phyloP scores from a whole-genome alignment of 2,113 vertebrate genomes.

The Cairina moschata region DNA sequence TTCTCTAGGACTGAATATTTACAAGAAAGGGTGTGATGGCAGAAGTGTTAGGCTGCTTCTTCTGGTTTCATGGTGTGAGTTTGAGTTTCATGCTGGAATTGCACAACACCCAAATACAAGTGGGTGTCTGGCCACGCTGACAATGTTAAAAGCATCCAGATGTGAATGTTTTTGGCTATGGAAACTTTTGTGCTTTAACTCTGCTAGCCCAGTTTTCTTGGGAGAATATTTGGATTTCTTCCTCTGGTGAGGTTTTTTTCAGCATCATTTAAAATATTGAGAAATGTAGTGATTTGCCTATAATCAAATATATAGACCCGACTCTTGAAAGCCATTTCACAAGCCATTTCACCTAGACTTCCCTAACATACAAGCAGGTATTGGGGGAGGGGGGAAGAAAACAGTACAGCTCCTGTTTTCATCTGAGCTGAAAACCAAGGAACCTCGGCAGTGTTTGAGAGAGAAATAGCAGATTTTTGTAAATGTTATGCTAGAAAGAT shows the following conservation, averaged over 20 bases:
- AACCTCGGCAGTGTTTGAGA: not conserved
- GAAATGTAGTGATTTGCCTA: not conserved
- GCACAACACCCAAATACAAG: conserved; percentile 45
- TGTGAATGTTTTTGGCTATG: conserved; percentile 55
- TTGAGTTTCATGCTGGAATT: conserved; percentile 49
- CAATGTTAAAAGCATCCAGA: conserved; percentile 66
- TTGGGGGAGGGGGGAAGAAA: not conserved
- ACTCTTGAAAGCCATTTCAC: not conserved
- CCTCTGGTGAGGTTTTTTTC: not conserved
- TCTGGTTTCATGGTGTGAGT: conserved; percentile 28
- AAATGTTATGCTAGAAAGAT: not conserved
- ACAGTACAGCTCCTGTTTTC: not conserved
- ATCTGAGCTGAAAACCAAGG: not conserved
- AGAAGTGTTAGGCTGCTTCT: conserved; percentile 4
- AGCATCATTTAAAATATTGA: not conserved
- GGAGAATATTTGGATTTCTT: not conserved
- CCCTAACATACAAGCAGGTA: not conserved
- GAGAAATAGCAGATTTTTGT: not conserved
- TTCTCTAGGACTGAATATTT: conserved; percentile 24
- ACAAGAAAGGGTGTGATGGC: conserved; percentile 46
- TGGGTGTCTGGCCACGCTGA: conserved; percentile 49
- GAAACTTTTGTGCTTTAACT: conserved; percentile 36
- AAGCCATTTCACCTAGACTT: not conserved
- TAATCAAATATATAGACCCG: not conserved
- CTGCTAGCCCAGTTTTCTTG: conserved; percentile 9